phyloP scores from a whole-genome alignment of 2,113 vertebrate species.

The Gavia stellata region DNA sequence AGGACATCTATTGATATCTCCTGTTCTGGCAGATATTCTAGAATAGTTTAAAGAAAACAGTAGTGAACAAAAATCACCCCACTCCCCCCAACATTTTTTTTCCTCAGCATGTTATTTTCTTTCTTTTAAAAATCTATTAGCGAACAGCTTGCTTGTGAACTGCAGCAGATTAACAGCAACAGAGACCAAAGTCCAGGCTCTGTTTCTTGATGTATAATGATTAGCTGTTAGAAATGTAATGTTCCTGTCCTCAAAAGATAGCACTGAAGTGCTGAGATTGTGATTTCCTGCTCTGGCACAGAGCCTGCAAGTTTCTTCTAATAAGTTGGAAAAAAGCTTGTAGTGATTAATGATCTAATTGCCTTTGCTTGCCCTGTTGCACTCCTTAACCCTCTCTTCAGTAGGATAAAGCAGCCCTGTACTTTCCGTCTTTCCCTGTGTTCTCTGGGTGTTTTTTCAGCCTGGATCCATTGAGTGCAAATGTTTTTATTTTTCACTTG shows the following conservation, averaged over 20 bases:
- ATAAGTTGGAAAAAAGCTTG: neutral
- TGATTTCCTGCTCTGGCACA: neutral
- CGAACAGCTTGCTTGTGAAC: neutral
- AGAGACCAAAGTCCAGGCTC: conserved; percentile 30
- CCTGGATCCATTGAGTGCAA: neutral
- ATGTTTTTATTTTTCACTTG: neutral
- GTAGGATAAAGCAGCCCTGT: neutral
- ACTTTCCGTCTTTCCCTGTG: neutral
- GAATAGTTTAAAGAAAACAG: neutral
- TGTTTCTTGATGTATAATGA: conserved; percentile 56
- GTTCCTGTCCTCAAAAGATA: conserved; percentile 20
- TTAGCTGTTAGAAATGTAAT: conserved; percentile 37
- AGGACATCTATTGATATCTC: neutral
- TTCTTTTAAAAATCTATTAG: neutral
- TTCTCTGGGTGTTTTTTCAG: neutral
- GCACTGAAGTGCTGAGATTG: neutral
- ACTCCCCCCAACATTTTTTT: neutral
- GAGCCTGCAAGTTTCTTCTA: neutral
- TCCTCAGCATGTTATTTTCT: neutral
- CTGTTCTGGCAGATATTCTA: neutral
- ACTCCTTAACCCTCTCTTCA: neutral
- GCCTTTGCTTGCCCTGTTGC: neutral
- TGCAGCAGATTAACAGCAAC: neutral
- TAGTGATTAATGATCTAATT: neutral
- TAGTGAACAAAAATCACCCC: neutral